These are phyloP conservation scores for Dryadula phaetusa DNA, from an alignment of 2,888 invertebrate genomes.

Conservation along the genomic window DNA sequence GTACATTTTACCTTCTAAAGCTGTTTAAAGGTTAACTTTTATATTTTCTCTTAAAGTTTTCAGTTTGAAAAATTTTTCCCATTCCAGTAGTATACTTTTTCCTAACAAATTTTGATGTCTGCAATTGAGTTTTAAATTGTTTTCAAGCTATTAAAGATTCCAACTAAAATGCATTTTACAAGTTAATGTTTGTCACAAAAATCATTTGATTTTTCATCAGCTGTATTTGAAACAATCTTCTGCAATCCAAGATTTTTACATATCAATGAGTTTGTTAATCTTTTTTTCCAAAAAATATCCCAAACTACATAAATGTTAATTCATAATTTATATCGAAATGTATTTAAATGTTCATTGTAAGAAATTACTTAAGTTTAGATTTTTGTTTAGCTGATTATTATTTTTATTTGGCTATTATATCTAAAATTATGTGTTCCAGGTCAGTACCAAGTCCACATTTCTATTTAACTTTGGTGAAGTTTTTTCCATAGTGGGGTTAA, in stretches of 20 bases:
- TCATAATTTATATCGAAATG: not conserved
- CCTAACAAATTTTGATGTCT: not conserved
- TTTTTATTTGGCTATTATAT: conserved; percentile 47
- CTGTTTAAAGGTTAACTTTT: not conserved
- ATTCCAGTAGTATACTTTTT: not conserved
- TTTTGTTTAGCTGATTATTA: conserved; percentile 11
- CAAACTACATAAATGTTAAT: not conserved
- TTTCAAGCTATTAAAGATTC: not conserved
- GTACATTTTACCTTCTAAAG: not conserved
- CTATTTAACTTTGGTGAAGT: conserved; percentile 48
- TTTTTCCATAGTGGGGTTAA: conserved; percentile 36
- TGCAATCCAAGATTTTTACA: too few species aligned
- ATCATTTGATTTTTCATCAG: not conserved
- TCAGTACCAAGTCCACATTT: conserved; percentile 69
- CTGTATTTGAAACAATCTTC: not conserved
- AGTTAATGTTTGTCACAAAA: conserved; percentile 31
- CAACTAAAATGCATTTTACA: conserved; percentile 13
- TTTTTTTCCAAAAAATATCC: not conserved
- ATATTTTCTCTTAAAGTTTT: too few species aligned
- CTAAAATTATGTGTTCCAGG: conserved; percentile 78
- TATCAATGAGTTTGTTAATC: not conserved
- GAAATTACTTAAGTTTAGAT: not conserved
- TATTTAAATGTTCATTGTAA: not conserved
- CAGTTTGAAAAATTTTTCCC: not conserved
- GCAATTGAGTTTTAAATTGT: conserved; percentile 3